A percentile compares a stretch with the other conserved stretches of the same genome.
Conservation (phyloP, 2,113 vertebrate species). For the Lepisosteus osseus region DNA sequence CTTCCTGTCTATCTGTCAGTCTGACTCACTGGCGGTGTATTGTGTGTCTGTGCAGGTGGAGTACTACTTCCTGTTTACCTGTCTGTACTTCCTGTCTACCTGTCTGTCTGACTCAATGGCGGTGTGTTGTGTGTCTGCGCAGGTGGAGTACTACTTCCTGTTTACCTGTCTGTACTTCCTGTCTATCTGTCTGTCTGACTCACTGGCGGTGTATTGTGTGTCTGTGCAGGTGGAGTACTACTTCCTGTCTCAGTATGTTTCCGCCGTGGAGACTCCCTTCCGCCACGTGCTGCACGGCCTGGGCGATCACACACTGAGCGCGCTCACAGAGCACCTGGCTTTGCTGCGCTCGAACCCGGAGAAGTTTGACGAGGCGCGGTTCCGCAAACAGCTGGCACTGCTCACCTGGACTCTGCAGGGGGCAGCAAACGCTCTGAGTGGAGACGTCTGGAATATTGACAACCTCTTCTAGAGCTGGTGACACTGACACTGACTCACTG, state of each 20-base stretch:
- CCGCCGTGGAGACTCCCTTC: constrained; percentile 69
- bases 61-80: too few relatives aligned
- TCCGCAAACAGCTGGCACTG: constrained; percentile 74
- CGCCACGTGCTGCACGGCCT: constrained; percentile 77
- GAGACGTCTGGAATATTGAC: constrained; percentile 77
- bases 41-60: neutral
- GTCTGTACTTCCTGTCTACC: too few relatives aligned
- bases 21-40: neutral
- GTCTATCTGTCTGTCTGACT: neutral
- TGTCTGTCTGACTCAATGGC: constrained; percentile 3
- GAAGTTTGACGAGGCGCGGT: constrained; percentile 62
- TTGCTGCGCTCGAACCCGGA: constrained; percentile 49
- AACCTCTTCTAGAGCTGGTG: constrained; percentile 54
- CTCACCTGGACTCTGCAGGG: constrained; percentile 81
- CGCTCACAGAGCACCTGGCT: constrained; percentile 65
- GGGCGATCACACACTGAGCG: constrained; percentile 68
- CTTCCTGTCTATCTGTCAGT: too few relatives aligned
- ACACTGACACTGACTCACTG: constrained; percentile 7
- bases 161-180: constrained; percentile 24
- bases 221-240: constrained; percentile 74
- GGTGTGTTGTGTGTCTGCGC: neutral
- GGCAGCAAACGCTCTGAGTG: constrained; percentile 73
- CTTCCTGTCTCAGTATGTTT: constrained; percentile 80
- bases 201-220: neutral
- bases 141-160: constrained; percentile 84